Conservation (phyloP, 2,797 vertebrate genomes). For the Characodon lateralis region DNA sequence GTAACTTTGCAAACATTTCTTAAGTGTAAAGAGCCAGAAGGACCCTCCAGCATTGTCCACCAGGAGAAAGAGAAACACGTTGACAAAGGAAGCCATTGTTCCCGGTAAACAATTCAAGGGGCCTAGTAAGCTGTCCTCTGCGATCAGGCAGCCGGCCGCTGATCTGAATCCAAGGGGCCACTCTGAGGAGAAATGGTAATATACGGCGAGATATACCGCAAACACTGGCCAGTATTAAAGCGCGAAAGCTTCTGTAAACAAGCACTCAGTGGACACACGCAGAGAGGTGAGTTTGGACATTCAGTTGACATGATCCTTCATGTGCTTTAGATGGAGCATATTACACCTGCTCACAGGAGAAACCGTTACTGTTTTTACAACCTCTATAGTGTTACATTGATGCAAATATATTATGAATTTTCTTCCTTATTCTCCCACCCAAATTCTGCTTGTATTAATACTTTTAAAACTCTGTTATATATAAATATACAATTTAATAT, state of each 20-base stretch:
- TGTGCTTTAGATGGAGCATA: conserved; percentile 33
- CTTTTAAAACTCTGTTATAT: not conserved
- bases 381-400: conserved; percentile 39
- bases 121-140: conserved; percentile 89
- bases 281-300: conserved; percentile 11
- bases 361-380: conserved; percentile 12
- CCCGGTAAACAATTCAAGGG: conserved; percentile 81
- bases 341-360: conserved; percentile 40
- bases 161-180: conserved; percentile 89
- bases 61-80: conserved; percentile 88
- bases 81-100: conserved; percentile 88
- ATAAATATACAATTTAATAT: no score
- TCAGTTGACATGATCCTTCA: conserved; percentile 35
- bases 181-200: conserved; percentile 87
- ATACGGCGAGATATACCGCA: conserved; percentile 64
- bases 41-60: conserved; percentile 83
- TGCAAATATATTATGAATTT: conserved; percentile 12
- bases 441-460: not conserved
- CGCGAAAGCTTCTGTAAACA: conserved; percentile 31
- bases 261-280: conserved; percentile 7
- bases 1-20: conserved; percentile 94
- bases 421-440: not conserved
- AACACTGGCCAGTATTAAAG: conserved; percentile 56
- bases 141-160: conserved; percentile 86
- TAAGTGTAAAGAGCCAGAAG: conserved; percentile 86